Evolutionary conservation across 2,797 vertebrate species (phyloP).

Genomic region (Hydrocynus forskahlii): DNA sequence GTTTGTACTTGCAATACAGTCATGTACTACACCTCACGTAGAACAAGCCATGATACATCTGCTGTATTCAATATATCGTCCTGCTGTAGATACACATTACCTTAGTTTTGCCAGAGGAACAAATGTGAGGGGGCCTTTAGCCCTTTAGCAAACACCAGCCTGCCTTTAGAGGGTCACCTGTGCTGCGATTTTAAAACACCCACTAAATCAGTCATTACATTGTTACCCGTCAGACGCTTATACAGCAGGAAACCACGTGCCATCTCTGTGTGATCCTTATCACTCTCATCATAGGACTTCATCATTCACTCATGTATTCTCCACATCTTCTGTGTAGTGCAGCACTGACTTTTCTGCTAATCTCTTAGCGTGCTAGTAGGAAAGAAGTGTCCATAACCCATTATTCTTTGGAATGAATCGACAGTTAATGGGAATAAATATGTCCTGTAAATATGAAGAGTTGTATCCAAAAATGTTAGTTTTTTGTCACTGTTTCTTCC

Average conservation of each 20-base stretch:
- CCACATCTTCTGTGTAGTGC: not conserved
- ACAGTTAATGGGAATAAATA: too few species aligned
- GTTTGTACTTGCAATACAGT: too few species aligned
- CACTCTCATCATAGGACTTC: not conserved
- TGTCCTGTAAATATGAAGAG: too few species aligned
- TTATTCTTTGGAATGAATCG: too few species aligned
- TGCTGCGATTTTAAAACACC: constrained; percentile 17
- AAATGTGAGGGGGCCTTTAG: not conserved
- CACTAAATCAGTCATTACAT: not conserved
- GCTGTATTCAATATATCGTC: too few species aligned
- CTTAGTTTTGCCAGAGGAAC: not conserved
- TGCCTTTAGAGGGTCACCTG: not conserved
- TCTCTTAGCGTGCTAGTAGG: too few species aligned
- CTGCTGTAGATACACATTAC: not conserved
- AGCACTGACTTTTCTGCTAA: too few species aligned
- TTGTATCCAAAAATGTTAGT: too few species aligned
- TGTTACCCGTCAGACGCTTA: not conserved
- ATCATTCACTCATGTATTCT: not conserved
- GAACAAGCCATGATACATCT: too few species aligned
- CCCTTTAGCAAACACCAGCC: not conserved
- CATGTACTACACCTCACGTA: too few species aligned
- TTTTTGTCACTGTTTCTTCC: too few species aligned
- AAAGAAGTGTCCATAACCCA: too few species aligned
- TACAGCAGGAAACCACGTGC: not conserved
- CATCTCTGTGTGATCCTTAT: not conserved